Evolutionary conservation across 2,113 vertebrate genomes (phyloP), one percentile per base, ranked within the genome.

Genomic region (Phoxinus phoxinus): DNA sequence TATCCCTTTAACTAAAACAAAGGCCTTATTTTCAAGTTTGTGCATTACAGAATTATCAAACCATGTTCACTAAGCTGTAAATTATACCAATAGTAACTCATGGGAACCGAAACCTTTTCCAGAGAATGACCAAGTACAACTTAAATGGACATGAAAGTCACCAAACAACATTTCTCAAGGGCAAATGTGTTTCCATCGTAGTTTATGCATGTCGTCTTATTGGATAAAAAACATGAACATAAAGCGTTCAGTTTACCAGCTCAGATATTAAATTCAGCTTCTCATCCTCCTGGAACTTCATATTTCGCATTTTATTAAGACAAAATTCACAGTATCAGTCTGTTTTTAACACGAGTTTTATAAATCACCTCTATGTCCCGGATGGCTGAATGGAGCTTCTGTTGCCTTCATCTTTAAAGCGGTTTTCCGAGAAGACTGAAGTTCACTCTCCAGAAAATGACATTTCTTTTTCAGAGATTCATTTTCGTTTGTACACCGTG

Each of bases 391-490:
- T 9, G 61, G 8, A 51, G 63, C 63, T n/a, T 15, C 4, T 48
- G 25, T 53, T 11, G 44, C 44, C 44, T 69, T 82, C 27, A 53
- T 35, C 5, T 75, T 30, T 27, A 79, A 53, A 72, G 73, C 63
- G 59, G 25, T 79, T 87, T 90, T 93, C 88, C 90, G 91, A 4
- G 93, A 93, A 1, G 92, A 92, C 81, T 91, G 91, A 71, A 95
- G 92, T 89, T 95, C 92, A 13, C 90, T 91, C 92, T 95, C 94
- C 89, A 95, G 88, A 0, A 92, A 91, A 83, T 89, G 89, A 15
- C 94, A 95, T 46, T 90, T 90, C 87, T 91, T 94, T 89, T 93
- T 94, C 85, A 95, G 87, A 58, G 92, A 91, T 80, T 94, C 92
- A 17, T 94, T 95, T 85, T 95, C 94, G 30, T 83, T 91, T 51